Evolutionary conservation across 2,888 invertebrate species (phyloP).

Genomic region (Drosophila cognata): DNA sequence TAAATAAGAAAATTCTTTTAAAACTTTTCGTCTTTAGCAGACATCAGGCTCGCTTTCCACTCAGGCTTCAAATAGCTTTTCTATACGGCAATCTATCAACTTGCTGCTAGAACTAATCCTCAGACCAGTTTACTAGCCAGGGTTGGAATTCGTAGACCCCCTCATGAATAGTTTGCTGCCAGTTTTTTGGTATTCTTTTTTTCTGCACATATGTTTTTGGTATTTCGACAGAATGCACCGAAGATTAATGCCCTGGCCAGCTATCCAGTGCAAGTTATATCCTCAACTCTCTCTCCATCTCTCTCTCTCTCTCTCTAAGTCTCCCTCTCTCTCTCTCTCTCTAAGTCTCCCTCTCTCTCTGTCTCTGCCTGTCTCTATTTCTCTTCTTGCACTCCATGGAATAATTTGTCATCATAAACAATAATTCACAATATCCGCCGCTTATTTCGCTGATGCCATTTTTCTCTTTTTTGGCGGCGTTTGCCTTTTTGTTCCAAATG

Average conservation of each 20-base stretch:
- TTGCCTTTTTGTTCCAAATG: conserved; percentile 35
- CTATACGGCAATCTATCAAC: conserved; percentile 10
- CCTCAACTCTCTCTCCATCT: background rate
- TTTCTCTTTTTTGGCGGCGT: conserved; percentile 1
- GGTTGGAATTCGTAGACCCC: conserved; percentile 23
- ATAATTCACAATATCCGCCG: conserved; percentile 64
- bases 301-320: background rate
- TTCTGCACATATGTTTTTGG: conserved; percentile 17
- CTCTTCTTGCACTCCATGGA: conserved; percentile 21
- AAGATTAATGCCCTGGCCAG: conserved; percentile 54
- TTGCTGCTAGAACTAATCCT: background rate
- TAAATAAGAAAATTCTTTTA: background rate
- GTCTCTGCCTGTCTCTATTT: background rate
- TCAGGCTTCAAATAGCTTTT: conserved; percentile 4
- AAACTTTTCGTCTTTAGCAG: background rate
- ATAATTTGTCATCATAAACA: conserved; percentile 68
- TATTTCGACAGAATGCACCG: conserved; percentile 26
- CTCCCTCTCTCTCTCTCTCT: background rate
- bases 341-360: background rate
- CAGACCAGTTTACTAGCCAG: conserved; percentile 30
- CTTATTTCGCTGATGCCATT: conserved; percentile 26
- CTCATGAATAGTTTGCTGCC: conserved; percentile 35
- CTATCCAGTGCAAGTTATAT: conserved; percentile 1
- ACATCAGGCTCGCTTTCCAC: background rate
- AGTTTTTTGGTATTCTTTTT: conserved; percentile 7